These are phyloP conservation scores for Amaurobius ferox DNA, from an alignment of 2,888 invertebrate genomes.

Conservation along the genomic window DNA sequence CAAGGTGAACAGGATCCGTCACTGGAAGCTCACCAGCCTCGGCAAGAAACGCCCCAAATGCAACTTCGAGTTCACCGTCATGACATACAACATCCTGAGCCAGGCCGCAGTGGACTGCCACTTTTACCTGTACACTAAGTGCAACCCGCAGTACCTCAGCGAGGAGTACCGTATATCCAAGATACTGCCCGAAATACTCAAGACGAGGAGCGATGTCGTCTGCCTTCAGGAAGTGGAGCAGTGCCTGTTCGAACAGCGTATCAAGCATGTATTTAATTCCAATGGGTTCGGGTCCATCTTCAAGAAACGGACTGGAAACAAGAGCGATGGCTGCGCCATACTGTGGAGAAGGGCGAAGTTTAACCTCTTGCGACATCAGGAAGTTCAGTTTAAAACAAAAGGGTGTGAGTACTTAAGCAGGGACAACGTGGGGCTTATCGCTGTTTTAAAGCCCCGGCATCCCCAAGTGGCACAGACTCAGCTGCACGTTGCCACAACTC, in stretches of 20 bases:
- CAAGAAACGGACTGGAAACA: slow-evolving; percentile 88
- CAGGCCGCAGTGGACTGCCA: slow-evolving; percentile 88
- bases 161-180: slow-evolving; percentile 84
- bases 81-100: slow-evolving; percentile 93
- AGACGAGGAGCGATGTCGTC: slow-evolving; percentile 83
- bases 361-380: slow-evolving; percentile 82
- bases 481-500: slow-evolving; percentile 88
- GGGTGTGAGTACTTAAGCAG: slow-evolving; percentile 85
- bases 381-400: slow-evolving; percentile 83
- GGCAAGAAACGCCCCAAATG: slow-evolving; percentile 3
- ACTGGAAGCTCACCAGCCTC: slow-evolving; percentile 36
- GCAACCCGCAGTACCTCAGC: slow-evolving; percentile 81
- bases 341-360: slow-evolving; percentile 86
- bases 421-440: slow-evolving; percentile 91
- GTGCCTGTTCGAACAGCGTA: slow-evolving; percentile 81
- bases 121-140: slow-evolving; percentile 83
- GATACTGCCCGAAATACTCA: slow-evolving; percentile 81
- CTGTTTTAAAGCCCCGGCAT: slow-evolving; percentile 82
- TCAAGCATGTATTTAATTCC: slow-evolving; percentile 18
- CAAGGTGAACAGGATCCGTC: slow-evolving; percentile 29
- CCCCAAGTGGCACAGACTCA: slow-evolving; percentile 31
- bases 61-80: slow-evolving; percentile 81
- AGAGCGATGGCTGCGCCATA: slow-evolving; percentile 93
- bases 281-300: slow-evolving; percentile 86
- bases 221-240: slow-evolving; percentile 94